Conservation (phyloP, 2,797 vertebrate genomes). For the Urocyon cinereoargenteus region DNA sequence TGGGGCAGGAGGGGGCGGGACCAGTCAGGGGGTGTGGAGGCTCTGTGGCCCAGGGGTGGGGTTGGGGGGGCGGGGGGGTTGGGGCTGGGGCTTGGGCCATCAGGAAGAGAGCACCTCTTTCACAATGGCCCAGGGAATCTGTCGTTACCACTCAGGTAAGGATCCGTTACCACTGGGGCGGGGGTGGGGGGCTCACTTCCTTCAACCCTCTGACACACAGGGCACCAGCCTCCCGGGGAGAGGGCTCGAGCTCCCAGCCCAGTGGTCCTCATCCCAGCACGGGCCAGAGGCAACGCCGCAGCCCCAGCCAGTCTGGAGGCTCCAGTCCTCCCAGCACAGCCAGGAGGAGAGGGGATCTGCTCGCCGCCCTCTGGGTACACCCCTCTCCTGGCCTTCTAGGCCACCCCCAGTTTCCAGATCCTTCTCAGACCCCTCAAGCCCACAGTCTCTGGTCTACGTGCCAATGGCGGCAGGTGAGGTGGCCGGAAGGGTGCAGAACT, state of each 20-base stretch:
- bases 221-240: neutral
- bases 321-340: neutral
- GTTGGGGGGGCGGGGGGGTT: too few relatives aligned
- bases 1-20: neutral
- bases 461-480: neutral
- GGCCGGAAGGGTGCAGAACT: neutral
- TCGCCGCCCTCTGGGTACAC: too few relatives aligned
- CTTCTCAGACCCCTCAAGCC: neutral
- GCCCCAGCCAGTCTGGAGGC: neutral
- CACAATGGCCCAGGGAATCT: neutral
- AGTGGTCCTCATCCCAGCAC: neutral
- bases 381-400: neutral
- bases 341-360: neutral
- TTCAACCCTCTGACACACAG: neutral
- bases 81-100: neutral
- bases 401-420: neutral
- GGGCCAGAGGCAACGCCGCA: neutral
- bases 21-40: neutral
- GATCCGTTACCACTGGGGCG: neutral
- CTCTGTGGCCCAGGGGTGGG: neutral
- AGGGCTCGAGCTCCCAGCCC: neutral
- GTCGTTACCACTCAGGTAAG: neutral
- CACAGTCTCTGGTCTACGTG: neutral
- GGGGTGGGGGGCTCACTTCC: too few relatives aligned
- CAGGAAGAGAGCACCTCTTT: neutral